A percentile compares a stretch with the other conserved stretches of the same genome.
These are phyloP conservation scores for Nixonia krombeini DNA, from an alignment of 1,140 invertebrate species.

Conservation along the genomic window DNA sequence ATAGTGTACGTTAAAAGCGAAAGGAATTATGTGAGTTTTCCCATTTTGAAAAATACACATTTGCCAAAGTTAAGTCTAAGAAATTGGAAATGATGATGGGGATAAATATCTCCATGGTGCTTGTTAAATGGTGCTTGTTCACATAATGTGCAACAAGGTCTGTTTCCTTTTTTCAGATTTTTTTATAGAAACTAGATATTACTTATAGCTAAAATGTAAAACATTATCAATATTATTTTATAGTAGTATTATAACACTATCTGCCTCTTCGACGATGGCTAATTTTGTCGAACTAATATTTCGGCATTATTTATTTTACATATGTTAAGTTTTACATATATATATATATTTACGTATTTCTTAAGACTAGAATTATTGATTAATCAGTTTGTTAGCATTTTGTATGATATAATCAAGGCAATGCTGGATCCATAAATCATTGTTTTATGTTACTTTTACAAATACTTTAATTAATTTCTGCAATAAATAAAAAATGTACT, in stretches of 20 bases:
- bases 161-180: slow-evolving; percentile 11
- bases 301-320: no score
- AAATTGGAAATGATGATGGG: slow-evolving; percentile 35
- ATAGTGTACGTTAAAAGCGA: slow-evolving; percentile 45
- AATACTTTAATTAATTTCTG: no score
- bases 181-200: slow-evolving; percentile 16
- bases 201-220: slow-evolving; percentile 18
- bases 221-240: slow-evolving; percentile 31
- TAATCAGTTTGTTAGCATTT: no score
- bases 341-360: no score
- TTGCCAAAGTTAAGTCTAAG: slow-evolving; percentile 46
- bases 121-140: slow-evolving; percentile 45
- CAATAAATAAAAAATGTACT: no score
- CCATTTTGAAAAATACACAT: slow-evolving; percentile 46
- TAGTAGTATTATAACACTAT: slow-evolving; percentile 18
- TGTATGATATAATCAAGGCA: no score
- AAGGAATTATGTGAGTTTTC: slow-evolving; percentile 43
- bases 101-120: slow-evolving; percentile 37
- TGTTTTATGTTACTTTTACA: no score
- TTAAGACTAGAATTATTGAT: no score
- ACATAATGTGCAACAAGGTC: slow-evolving; percentile 14
- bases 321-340: no score
- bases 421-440: no score
- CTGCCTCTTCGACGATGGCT: slow-evolving; percentile 30
- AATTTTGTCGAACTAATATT: neutral